Percentiles rank a stretch among this genome's conserved stretches.
Evolutionary conservation across 2,113 vertebrate genomes (phyloP).

Genomic region (Macquaria ambigua): DNA sequence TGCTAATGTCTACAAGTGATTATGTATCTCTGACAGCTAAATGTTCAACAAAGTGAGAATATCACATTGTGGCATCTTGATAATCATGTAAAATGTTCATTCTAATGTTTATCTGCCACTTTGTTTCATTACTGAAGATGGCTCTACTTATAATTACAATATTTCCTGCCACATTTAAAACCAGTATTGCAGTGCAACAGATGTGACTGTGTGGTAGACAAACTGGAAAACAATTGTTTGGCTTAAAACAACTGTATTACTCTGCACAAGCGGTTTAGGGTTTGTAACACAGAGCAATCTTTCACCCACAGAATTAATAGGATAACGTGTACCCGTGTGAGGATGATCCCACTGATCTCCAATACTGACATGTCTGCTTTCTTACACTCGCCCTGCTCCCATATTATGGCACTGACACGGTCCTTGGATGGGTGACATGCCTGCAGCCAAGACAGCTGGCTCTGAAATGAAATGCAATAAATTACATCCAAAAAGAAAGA

Average conservation of each 20-base stretch:
- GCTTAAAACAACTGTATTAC: not conserved
- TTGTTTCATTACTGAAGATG: not conserved
- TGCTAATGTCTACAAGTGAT: not conserved
- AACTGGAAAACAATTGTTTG: not conserved
- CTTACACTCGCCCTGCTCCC: slow-evolving; percentile 98
- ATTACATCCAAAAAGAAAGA: not conserved
- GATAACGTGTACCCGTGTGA: slow-evolving; percentile 89
- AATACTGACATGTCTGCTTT: slow-evolving; percentile 97
- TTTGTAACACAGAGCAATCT: not conserved
- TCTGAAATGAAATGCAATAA: slow-evolving; percentile 78
- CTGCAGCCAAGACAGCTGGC: slow-evolving; percentile 95
- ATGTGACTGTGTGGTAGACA: not conserved
- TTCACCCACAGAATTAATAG: not conserved
- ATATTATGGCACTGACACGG: slow-evolving; percentile 96
- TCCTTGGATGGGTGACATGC: slow-evolving; percentile 94
- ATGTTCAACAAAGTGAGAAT: not conserved
- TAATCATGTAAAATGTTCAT: not conserved
- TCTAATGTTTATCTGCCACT: not conserved
- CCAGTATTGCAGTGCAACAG: not conserved
- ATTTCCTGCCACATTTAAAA: not conserved
- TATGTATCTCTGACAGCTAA: not conserved
- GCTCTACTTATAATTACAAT: not conserved
- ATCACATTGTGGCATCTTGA: not conserved
- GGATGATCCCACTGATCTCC: slow-evolving; percentile 98
- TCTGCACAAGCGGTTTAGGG: not conserved